Percentiles rank a stretch among this genome's conserved stretches.
These are phyloP conservation scores for Alfaro cultratus DNA, from an alignment of 2,797 vertebrate genomes.

Conservation along the genomic window DNA sequence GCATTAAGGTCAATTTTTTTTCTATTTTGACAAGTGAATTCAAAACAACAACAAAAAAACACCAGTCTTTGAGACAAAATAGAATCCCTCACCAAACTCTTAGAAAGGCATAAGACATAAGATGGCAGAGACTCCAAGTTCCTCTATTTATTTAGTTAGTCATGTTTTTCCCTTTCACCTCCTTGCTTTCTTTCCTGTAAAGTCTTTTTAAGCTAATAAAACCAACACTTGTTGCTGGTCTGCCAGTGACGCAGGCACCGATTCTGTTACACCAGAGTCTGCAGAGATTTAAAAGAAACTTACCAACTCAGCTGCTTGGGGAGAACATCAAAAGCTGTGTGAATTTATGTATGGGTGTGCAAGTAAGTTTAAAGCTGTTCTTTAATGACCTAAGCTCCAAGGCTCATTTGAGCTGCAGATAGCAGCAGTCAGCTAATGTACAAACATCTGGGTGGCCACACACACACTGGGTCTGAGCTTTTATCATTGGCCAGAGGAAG, in stretches of 20 bases:
- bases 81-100: background rate
- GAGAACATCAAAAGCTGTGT: constrained; percentile 44
- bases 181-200: background rate
- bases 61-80: background rate
- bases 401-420: constrained; percentile 68
- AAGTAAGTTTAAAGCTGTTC: constrained; percentile 54
- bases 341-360: constrained; percentile 27
- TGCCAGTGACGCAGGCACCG: constrained; percentile 32
- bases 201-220: constrained; percentile 35
- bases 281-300: constrained; percentile 55
- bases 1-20: background rate
- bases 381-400: constrained; percentile 67
- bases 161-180: background rate
- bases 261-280: constrained; percentile 49
- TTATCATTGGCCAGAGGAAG: constrained; percentile 68
- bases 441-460: constrained; percentile 60
- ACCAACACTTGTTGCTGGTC: constrained; percentile 35
- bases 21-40: background rate
- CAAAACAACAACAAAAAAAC: background rate
- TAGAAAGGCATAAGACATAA: background rate
- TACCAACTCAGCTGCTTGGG: constrained; percentile 58
- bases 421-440: constrained; percentile 67
- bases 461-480: constrained; percentile 46
- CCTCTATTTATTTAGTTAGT: background rate
- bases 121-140: background rate